Percentiles rank a stretch among this genome's conserved stretches.
Evolutionary conservation across 2,797 vertebrate species (phyloP).

Genomic region (Pangasius larnaudii): DNA sequence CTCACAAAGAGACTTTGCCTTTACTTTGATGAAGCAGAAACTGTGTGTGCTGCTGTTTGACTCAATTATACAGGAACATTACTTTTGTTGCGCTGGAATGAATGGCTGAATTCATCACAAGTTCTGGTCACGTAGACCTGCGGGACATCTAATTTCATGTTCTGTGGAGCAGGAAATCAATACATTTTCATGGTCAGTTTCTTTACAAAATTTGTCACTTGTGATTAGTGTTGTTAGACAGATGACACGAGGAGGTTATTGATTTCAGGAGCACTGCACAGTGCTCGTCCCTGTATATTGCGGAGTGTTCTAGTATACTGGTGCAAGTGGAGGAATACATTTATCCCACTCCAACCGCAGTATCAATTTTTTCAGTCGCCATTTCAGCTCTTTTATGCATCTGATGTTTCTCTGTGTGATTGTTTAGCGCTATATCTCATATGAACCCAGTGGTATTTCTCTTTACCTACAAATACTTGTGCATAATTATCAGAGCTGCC

Average conservation of each 20-base stretch:
- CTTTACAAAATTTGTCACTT: neutral
- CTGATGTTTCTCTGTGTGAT: neutral
- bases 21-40: neutral
- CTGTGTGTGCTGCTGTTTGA: neutral
- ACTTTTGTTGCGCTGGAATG: neutral
- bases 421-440: neutral
- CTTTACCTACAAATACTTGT: neutral
- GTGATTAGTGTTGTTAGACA: neutral
- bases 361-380: neutral
- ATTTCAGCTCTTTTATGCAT: neutral
- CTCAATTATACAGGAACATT: slow-evolving; percentile 3
- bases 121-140: slow-evolving; percentile 4
- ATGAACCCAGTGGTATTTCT: neutral
- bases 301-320: neutral
- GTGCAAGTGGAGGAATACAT: neutral
- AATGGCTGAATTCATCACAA: neutral
- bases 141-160: neutral
- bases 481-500: neutral
- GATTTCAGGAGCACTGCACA: neutral
- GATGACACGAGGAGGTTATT: neutral
- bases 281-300: neutral
- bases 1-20: neutral
- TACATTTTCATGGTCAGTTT: neutral
- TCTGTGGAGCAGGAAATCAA: neutral
- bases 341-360: no score